Evolutionary conservation across 2,113 vertebrate genomes (phyloP).

Genomic region (Thamnaconus septentrionalis): DNA sequence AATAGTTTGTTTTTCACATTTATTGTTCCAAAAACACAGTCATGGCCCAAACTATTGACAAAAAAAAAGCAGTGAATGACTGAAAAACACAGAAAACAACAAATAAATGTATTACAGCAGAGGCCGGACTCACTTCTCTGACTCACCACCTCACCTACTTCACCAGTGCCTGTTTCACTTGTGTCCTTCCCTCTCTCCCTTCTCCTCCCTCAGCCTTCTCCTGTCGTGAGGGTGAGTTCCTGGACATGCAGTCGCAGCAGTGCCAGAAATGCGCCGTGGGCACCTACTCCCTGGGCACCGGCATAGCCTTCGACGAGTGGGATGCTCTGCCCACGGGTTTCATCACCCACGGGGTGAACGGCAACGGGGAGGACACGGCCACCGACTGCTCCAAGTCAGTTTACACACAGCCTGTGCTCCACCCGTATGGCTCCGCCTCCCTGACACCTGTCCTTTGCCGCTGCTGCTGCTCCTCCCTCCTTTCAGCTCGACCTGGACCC

Average conservation of each 20-base stretch:
- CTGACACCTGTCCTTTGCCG: background rate
- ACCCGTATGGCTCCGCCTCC: background rate
- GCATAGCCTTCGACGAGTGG: conserved; percentile 90
- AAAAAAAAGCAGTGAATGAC: too few species aligned
- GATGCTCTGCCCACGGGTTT: conserved; percentile 87
- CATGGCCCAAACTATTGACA: too few species aligned
- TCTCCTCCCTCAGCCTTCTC: conserved; percentile 82
- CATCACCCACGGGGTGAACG: conserved; percentile 78
- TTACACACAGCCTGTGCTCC: background rate
- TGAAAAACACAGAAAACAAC: too few species aligned
- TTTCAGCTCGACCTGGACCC: conserved; percentile 89
- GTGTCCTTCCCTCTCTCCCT: background rate
- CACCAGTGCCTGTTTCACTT: background rate
- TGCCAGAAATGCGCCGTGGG: conserved; percentile 86
- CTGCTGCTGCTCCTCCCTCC: conserved; percentile 6
- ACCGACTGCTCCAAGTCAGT: conserved; percentile 87
- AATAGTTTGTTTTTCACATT: too few species aligned
- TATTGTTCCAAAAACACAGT: too few species aligned
- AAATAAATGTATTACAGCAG: too few species aligned
- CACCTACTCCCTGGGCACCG: conserved; percentile 91
- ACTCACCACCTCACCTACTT: too few species aligned
- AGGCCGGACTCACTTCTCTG: too few species aligned
- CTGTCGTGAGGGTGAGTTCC: conserved; percentile 89
- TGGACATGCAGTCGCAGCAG: conserved; percentile 90
- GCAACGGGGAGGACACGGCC: conserved; percentile 52